phyloP scores from a whole-genome alignment of 2,888 invertebrate species.

The Aphodius sticticus region DNA sequence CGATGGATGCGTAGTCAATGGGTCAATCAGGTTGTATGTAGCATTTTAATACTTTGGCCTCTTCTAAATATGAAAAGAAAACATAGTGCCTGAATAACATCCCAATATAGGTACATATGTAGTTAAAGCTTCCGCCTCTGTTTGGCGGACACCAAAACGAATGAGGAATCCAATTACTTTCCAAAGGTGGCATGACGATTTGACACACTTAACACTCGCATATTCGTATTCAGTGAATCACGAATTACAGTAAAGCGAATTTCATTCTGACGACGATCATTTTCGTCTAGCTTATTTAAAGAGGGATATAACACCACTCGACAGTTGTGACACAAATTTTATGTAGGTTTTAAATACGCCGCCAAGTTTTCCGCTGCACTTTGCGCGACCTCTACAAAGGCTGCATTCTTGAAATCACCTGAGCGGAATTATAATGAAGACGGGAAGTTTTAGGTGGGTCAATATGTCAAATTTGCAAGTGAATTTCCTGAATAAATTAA shows the following conservation, averaged over 20 bases:
- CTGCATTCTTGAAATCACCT: neutral
- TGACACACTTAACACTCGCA: neutral
- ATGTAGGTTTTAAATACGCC: constrained; percentile 4
- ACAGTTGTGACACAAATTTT: neutral
- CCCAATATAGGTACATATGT: neutral
- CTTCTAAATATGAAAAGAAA: neutral
- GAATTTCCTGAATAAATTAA: neutral
- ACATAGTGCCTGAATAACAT: neutral
- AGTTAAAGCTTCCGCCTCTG: neutral
- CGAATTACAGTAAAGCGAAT: neutral
- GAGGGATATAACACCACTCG: neutral
- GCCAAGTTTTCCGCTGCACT: neutral
- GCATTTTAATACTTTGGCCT: neutral
- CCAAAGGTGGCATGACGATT: neutral
- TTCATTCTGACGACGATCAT: neutral
- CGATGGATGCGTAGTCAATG: neutral
- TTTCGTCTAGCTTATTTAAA: neutral
- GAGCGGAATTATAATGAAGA: constrained; percentile 4
- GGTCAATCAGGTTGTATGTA: neutral
- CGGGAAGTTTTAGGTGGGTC: neutral
- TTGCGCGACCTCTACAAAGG: neutral
- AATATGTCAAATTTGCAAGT: neutral
- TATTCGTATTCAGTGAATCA: neutral
- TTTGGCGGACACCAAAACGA: neutral
- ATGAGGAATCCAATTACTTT: neutral